phyloP scores from a whole-genome alignment of 1,140 invertebrate genomes.

The Ladona fulva region DNA sequence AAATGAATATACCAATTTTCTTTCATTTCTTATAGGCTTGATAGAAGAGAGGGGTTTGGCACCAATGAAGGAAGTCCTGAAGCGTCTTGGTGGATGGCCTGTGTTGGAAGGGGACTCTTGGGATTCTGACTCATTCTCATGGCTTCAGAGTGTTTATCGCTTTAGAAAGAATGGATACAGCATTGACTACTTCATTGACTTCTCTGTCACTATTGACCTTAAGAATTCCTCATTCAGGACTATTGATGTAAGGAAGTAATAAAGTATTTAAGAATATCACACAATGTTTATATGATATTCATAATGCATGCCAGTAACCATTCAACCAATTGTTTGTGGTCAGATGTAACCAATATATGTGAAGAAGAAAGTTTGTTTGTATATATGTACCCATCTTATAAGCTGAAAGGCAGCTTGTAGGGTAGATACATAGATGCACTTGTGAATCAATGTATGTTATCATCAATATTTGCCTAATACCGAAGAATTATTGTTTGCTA shows the following conservation, averaged over 20 bases:
- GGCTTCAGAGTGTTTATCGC: constrained; percentile 72
- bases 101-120: constrained; percentile 68
- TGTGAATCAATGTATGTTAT: too few relatives aligned
- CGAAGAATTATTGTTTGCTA: too few relatives aligned
- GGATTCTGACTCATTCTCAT: constrained; percentile 62
- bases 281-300: too few relatives aligned
- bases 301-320: too few relatives aligned
- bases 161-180: constrained; percentile 72
- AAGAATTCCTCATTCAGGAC: constrained; percentile 78
- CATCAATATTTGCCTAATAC: too few relatives aligned
- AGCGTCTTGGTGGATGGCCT: constrained; percentile 82
- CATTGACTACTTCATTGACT: constrained; percentile 86
- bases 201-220: constrained; percentile 81
- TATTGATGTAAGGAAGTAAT: constrained; percentile 65
- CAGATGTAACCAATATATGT: too few relatives aligned
- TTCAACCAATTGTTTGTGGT: too few relatives aligned
- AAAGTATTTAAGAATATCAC: constrained; percentile 12
- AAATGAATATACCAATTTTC: neutral
- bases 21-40: constrained; percentile 39
- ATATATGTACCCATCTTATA: too few relatives aligned
- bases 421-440: too few relatives aligned
- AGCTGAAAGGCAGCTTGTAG: too few relatives aligned
- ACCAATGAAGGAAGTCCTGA: constrained; percentile 59
- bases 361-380: too few relatives aligned
- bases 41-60: constrained; percentile 64